These are phyloP conservation scores for Clivina fossor DNA, from an alignment of 2,888 invertebrate species.

Conservation along the genomic window DNA sequence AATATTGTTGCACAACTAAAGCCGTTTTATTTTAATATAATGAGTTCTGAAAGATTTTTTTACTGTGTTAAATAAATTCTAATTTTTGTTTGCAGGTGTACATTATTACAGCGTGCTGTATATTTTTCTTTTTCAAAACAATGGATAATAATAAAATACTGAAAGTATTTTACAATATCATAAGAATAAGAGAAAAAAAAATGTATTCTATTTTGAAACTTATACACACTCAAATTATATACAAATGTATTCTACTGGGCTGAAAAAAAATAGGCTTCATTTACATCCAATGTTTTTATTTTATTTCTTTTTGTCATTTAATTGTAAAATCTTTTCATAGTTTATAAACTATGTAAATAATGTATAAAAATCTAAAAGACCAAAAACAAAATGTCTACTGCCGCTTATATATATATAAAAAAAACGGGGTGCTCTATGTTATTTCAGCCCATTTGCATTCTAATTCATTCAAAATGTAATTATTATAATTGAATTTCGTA, in stretches of 20 bases:
- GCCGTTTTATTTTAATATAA: too few relatives aligned
- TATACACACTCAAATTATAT: too few relatives aligned
- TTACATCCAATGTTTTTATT: constrained; percentile 1
- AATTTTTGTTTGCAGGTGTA: constrained; percentile 14
- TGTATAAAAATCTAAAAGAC: constrained; percentile 19
- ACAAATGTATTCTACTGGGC: constrained; percentile 9
- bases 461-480: not conserved
- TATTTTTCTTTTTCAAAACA: constrained; percentile 14
- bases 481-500: constrained; percentile 17
- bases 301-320: constrained; percentile 6
- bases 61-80: too few relatives aligned
- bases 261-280: not conserved
- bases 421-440: constrained; percentile 23
- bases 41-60: too few relatives aligned
- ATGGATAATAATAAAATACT: constrained; percentile 18
- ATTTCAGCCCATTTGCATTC: constrained; percentile 5
- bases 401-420: constrained; percentile 11
- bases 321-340: constrained; percentile 25
- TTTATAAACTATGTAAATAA: constrained; percentile 5
- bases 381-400: constrained; percentile 19
- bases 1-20: too few relatives aligned
- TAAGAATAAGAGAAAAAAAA: constrained; percentile 19
- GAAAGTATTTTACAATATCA: constrained; percentile 29
- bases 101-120: constrained; percentile 19
- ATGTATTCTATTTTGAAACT: constrained; percentile 32